A percentile compares a stretch with the other conserved stretches of the same genome.
Conservation (phyloP, 2,113 vertebrate species). For the Eulacestoma nigropectus region DNA sequence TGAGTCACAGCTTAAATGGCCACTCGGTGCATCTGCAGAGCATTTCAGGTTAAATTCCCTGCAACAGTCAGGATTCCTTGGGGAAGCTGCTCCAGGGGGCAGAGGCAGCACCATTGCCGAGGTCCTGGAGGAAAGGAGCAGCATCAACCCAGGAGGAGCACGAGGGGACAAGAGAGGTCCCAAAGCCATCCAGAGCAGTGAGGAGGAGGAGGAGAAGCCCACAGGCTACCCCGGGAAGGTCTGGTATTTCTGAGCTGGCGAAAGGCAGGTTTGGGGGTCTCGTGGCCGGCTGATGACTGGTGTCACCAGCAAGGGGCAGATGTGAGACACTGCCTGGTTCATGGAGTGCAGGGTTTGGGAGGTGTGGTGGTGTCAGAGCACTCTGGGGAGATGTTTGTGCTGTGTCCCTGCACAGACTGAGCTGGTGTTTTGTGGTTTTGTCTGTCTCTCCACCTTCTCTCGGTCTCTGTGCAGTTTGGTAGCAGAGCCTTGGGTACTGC, state of each 20-base stretch:
- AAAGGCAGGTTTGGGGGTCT: background rate
- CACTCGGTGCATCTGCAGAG: background rate
- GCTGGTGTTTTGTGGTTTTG: rapidly evolving
- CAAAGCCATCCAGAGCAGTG: background rate
- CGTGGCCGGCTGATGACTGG: rapidly evolving
- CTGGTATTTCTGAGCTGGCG: background rate
- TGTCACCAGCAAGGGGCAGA: background rate
- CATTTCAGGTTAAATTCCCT: background rate
- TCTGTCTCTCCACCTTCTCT: background rate
- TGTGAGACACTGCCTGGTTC: rapidly evolving
- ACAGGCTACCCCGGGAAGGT: background rate
- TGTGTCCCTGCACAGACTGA: background rate
- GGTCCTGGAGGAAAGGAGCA: background rate
- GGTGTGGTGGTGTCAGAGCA: rapidly evolving
- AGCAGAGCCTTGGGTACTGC: background rate
- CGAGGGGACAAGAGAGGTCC: background rate
- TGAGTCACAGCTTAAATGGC: conserved; percentile 16
- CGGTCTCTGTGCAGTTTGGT: background rate
- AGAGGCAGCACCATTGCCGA: background rate
- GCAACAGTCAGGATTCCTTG: background rate
- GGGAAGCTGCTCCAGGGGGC: background rate
- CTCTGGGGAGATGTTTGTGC: background rate
- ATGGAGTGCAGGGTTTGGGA: background rate
- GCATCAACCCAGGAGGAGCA: background rate
- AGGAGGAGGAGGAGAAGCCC: background rate